Evolutionary conservation across 2,113 vertebrate species (phyloP), one percentile per base, ranked within the genome.

Genomic region (Hylia prasina): DNA sequence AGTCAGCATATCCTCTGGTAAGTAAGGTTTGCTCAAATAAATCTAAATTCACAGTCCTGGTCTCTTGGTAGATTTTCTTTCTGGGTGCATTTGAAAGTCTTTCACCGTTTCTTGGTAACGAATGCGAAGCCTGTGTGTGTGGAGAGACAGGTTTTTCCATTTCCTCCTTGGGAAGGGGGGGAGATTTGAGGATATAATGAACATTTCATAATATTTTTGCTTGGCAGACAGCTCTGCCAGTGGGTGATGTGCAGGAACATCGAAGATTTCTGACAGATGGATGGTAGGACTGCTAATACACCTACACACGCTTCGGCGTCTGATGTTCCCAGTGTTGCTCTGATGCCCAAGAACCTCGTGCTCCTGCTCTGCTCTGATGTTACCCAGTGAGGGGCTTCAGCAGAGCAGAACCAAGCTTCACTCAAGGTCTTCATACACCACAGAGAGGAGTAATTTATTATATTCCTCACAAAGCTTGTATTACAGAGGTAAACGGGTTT

Each of bases 211-310:
- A 96, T 96, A 96, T 96, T 94, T 96, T 94, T 95, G 90, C 96
- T 96, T 93, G 96, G 96, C 96, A 97, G 92, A 89, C 90, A 94
- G 92, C 89, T 96, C 92, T 97, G 94, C 95, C 95, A 90, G 96
- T 97, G 96, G 97, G 96, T 97, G 96, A 97, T 97, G 94, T 97
- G 94, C 95, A 96, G 96, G 94, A 97, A 96, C 96, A 96, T 96
- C 83, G 91, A 94, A 96, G 96, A 90, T 95, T 94, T 93, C 86
- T 96, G 95, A 96, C 97, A 97, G 97, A 97, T 97, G 97, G 97
- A 95, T 94, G 88, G 96, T 97, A 95, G 97, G 96, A 97, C 87
- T 97, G 94, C 93, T 97, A 82, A 93, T 96, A 96, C 97, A 97
- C 97, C 96, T 97, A 97, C 97, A 96, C 91, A 39, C n/a, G 9